Conservation (phyloP, 1,140 invertebrate species). For the Pseudomyrmex pallidus region DNA sequence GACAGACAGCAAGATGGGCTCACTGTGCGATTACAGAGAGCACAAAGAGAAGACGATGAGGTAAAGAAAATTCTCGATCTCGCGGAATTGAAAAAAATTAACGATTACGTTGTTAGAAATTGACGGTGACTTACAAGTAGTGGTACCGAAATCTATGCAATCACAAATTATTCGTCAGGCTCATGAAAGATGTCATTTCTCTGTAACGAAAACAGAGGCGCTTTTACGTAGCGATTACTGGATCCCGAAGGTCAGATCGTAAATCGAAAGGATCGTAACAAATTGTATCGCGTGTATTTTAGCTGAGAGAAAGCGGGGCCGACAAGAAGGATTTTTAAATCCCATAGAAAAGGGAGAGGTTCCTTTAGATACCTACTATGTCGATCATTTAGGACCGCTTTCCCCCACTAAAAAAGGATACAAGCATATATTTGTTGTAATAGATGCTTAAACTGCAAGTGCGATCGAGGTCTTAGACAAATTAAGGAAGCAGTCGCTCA, state of each 20-base stretch:
- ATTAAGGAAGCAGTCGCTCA: too few relatives aligned
- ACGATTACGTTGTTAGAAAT: not conserved
- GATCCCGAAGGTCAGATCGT: not conserved
- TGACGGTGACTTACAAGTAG: not conserved
- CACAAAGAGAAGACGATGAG: not conserved
- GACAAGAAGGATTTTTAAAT: not conserved
- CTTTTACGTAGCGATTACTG: not conserved
- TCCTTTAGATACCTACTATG: constrained; percentile 3
- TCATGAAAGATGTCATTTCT: not conserved
- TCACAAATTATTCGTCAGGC: not conserved
- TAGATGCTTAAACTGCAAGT: too few relatives aligned
- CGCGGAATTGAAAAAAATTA: not conserved
- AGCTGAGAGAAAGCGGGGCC: not conserved
- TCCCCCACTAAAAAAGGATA: not conserved
- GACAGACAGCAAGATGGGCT: not conserved
- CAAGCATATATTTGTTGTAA: too few relatives aligned
- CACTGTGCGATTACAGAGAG: not conserved
- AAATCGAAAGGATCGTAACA: not conserved
- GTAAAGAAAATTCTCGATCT: not conserved
- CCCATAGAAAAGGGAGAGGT: not conserved
- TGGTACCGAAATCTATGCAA: not conserved
- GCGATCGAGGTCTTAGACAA: too few relatives aligned
- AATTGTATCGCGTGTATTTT: constrained; percentile 21
- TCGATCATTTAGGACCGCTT: constrained; percentile 13
- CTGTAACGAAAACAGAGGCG: not conserved